Evolutionary conservation across 1,140 invertebrate species (phyloP).

Genomic region (Anoplolepis gracilipes): DNA sequence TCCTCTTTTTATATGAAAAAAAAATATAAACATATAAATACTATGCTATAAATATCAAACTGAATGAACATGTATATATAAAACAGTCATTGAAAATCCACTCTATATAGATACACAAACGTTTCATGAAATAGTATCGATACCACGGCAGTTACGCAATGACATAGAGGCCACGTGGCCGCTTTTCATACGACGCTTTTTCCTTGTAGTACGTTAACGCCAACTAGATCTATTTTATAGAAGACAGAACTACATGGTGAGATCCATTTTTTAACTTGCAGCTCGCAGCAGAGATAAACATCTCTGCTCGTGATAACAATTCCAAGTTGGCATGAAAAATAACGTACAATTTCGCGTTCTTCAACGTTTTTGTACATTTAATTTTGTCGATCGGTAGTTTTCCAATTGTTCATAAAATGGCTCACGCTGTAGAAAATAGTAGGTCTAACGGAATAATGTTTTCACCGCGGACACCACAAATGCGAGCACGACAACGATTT

Average conservation of each 20-base stretch:
- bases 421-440: neutral
- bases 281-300: too few species aligned
- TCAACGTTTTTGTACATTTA: neutral
- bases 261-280: too few species aligned
- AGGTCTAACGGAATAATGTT: neutral
- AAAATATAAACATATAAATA: neutral
- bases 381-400: neutral
- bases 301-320: too few species aligned
- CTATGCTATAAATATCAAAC: neutral
- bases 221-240: too few species aligned
- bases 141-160: too few species aligned
- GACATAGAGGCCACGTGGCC: too few species aligned
- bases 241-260: too few species aligned
- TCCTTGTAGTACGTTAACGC: too few species aligned
- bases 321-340: too few species aligned
- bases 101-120: neutral
- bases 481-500: conserved; percentile 46
- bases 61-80: neutral
- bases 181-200: too few species aligned
- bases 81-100: neutral
- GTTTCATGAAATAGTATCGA: too few species aligned
- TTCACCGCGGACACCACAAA: conserved; percentile 13
- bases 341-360: neutral
- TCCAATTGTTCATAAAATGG: neutral
- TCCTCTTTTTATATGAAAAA: neutral